Percentiles rank a stretch among this genome's conserved stretches.
Conservation (phyloP, 2,797 vertebrate genomes). For the Pseudotriccus pelzelni region DNA sequence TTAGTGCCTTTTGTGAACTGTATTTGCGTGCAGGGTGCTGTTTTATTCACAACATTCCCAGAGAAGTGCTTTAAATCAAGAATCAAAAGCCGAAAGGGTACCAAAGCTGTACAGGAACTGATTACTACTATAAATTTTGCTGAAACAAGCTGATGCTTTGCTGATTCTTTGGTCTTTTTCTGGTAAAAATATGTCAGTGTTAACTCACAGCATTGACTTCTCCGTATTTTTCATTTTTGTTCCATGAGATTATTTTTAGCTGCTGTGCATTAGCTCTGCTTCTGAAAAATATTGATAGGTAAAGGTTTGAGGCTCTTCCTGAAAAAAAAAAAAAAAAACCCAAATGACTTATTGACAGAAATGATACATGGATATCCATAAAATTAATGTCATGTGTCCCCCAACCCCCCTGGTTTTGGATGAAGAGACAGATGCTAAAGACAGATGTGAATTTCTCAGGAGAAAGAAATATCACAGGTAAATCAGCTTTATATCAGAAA, state of each 20-base stretch:
- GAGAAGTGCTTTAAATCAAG: slow-evolving; percentile 31
- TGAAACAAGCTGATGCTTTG: slow-evolving; percentile 52
- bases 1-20: slow-evolving; percentile 27
- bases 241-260: slow-evolving; percentile 60
- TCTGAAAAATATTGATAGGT: slow-evolving; percentile 27
- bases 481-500: slow-evolving; percentile 38
- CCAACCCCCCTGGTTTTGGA: background rate
- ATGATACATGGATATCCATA: background rate
- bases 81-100: slow-evolving; percentile 21
- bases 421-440: background rate
- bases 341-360: slow-evolving; percentile 8
- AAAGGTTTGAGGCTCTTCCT: background rate
- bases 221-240: slow-evolving; percentile 56
- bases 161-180: slow-evolving; percentile 59
- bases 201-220: slow-evolving; percentile 51
- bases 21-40: background rate
- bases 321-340: background rate
- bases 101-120: slow-evolving; percentile 60
- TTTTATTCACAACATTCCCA: background rate
- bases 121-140: slow-evolving; percentile 67
- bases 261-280: slow-evolving; percentile 22
- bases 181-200: slow-evolving; percentile 40
- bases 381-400: background rate
- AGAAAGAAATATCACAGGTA: slow-evolving; percentile 17
- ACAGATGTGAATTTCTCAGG: background rate